Conservation (phyloP, 2,797 vertebrate species). For the Antennarius maculatus region DNA sequence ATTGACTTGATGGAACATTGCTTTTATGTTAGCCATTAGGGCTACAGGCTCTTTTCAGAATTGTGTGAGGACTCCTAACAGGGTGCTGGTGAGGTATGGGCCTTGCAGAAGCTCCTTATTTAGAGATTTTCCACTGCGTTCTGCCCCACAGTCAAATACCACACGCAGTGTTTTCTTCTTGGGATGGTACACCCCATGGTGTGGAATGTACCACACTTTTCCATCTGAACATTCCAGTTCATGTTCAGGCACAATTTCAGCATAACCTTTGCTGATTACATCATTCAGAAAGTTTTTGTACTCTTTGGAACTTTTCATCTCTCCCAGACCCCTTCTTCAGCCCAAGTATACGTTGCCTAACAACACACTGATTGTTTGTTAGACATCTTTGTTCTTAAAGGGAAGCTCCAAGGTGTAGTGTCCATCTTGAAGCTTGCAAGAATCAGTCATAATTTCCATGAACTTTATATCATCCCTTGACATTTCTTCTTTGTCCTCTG, state of each 20-base stretch:
- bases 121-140: not conserved
- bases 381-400: too few species aligned
- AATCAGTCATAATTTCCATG: too few species aligned
- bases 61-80: not conserved
- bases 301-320: not conserved
- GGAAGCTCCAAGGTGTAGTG: too few species aligned
- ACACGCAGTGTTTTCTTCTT: not conserved
- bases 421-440: too few species aligned
- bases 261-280: not conserved
- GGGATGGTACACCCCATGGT: not conserved
- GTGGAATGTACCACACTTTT: not conserved
- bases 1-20: too few species aligned
- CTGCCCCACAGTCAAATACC: too few species aligned
- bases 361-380: not conserved
- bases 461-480: too few species aligned
- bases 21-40: too few species aligned
- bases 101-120: not conserved
- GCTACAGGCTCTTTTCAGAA: not conserved
- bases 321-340: not conserved
- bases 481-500: too few species aligned
- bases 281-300: constrained; percentile 30
- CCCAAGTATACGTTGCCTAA: not conserved
- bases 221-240: not conserved
- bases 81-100: not conserved
- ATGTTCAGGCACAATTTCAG: not conserved